Evolutionary conservation across 2,113 vertebrate genomes (phyloP).

Genomic region (Morone chrysops): DNA sequence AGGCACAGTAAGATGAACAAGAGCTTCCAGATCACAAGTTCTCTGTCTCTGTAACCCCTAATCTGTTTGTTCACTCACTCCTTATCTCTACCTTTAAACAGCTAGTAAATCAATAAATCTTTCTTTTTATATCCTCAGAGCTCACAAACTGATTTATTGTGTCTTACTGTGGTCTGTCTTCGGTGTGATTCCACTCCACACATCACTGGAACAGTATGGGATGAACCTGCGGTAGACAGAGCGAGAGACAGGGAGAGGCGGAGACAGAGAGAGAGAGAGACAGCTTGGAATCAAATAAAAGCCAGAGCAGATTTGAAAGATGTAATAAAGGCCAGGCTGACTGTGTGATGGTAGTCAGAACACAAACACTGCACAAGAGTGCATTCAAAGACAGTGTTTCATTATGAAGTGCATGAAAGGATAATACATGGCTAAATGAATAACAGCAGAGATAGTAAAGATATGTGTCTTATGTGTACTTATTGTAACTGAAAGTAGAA

Average conservation of each 20-base stretch:
- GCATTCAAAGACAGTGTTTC: not conserved
- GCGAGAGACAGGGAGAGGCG: not conserved
- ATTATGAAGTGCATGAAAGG: not conserved
- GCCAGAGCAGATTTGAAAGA: not conserved
- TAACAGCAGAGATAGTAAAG: not conserved
- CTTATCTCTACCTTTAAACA: not conserved
- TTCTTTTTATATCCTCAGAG: not conserved
- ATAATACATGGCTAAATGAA: not conserved
- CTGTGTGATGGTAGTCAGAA: not conserved
- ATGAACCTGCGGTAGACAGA: conserved; percentile 86
- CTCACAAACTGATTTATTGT: not conserved
- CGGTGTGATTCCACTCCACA: conserved; percentile 92
- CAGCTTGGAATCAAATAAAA: not conserved
- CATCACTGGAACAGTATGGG: conserved; percentile 97
- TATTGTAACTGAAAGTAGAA: not conserved
- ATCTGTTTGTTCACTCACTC: not conserved
- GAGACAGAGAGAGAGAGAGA: not conserved
- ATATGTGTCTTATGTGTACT: not conserved
- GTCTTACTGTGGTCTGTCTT: conserved; percentile 92
- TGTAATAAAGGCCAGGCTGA: not conserved
- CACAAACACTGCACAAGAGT: not conserved
- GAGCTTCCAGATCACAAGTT: not conserved
- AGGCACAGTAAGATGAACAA: not conserved
- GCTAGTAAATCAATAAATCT: not conserved
- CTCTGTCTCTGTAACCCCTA: not conserved